phyloP scores from a whole-genome alignment of 2,113 vertebrate species.

The Pangasianodon gigas region DNA sequence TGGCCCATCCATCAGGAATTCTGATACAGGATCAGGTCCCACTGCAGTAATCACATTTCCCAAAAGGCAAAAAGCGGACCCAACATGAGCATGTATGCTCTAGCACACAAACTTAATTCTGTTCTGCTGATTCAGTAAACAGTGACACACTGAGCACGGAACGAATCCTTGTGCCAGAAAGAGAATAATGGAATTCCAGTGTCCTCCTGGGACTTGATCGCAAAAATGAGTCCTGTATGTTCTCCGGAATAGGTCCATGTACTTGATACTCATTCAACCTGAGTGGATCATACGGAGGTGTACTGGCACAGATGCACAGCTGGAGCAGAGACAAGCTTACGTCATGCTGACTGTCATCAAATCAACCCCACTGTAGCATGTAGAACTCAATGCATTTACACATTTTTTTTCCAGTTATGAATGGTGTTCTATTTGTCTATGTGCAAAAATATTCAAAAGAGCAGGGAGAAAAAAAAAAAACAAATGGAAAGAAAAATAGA shows the following conservation, averaged over 20 bases:
- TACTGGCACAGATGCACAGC: conserved; percentile 8
- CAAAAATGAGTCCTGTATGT: neutral
- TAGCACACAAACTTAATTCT: neutral
- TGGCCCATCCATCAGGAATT: neutral
- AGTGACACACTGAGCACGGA: neutral
- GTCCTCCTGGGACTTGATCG: neutral
- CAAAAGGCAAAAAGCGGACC: neutral
- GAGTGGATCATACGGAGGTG: conserved; percentile 10
- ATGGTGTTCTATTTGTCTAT: neutral
- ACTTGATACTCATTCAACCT: neutral
- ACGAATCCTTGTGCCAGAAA: neutral
- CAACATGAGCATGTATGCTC: neutral
- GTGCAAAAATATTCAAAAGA: conserved; percentile 33
- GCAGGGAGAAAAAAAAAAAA: neutral
- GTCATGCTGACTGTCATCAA: conserved; percentile 22
- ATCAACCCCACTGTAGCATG: neutral
- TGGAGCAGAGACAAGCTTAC: neutral
- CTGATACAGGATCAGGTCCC: neutral
- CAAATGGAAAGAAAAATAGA: neutral
- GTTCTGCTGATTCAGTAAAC: neutral
- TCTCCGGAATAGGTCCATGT: neutral
- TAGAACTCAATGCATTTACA: conserved; percentile 14
- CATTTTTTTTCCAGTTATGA: conserved; percentile 34
- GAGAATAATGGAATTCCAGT: neutral
- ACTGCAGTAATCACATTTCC: neutral